Evolutionary conservation across 35 echinoderm and acorn worm genomes (phyloP).

Genomic region (Eucidaris tribuloides): DNA sequence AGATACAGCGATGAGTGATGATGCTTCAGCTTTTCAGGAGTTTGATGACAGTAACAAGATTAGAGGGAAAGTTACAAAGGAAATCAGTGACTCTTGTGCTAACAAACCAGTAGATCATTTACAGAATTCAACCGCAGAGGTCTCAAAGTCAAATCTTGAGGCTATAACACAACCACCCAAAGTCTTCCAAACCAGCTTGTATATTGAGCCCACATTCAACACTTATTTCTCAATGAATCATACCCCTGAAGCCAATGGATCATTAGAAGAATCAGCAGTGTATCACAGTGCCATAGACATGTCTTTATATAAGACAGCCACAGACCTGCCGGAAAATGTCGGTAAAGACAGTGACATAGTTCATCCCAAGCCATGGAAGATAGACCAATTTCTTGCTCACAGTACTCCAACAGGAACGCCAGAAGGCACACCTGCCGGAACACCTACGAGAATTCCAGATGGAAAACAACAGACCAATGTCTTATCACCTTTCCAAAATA

Average conservation of each 20-base stretch:
- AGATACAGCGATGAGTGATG: slow-evolving; percentile 1
- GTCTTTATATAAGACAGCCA: slow-evolving; percentile 49
- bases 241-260: neutral
- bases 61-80: neutral
- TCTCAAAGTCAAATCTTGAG: no score
- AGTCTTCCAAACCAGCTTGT: neutral
- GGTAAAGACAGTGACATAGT: neutral
- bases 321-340: neutral
- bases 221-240: neutral
- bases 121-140: no score
- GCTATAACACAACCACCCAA: no score
- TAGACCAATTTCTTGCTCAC: neutral
- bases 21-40: neutral
- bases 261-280: slow-evolving; percentile 2
- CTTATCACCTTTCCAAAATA: no score
- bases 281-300: slow-evolving; percentile 55
- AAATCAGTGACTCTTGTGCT: neutral
- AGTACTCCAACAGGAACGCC: slow-evolving; percentile 8
- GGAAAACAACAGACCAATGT: no score
- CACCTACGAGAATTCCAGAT: no score
- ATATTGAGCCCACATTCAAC: neutral
- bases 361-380: neutral
- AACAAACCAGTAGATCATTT: neutral
- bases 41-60: neutral
- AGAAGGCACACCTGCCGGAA: neutral